phyloP scores from a whole-genome alignment of 1,140 invertebrate species.

The Conus ventricosus region DNA sequence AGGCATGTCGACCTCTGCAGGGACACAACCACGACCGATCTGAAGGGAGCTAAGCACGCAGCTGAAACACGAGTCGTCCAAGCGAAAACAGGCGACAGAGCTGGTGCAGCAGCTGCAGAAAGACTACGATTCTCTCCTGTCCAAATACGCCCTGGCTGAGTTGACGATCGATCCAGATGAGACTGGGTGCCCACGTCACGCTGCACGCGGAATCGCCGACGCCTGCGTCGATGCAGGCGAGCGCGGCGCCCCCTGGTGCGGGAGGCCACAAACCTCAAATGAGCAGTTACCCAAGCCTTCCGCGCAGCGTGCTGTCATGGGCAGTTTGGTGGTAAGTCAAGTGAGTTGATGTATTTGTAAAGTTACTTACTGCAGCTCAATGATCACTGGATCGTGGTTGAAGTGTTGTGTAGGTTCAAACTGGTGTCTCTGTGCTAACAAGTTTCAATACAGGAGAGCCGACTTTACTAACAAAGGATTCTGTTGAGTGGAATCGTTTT shows the following conservation, averaged over 20 bases:
- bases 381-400: too few relatives aligned
- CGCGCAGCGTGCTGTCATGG: slow-evolving; percentile 30
- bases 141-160: slow-evolving; percentile 74
- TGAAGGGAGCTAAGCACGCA: slow-evolving; percentile 60
- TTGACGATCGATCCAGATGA: slow-evolving; percentile 74
- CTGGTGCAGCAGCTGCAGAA: slow-evolving; percentile 72
- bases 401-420: too few relatives aligned
- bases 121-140: slow-evolving; percentile 70
- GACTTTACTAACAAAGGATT: too few relatives aligned
- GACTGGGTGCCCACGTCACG: slow-evolving; percentile 69
- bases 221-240: slow-evolving; percentile 57
- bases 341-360: background rate
- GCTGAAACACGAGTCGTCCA: slow-evolving; percentile 65
- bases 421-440: too few relatives aligned
- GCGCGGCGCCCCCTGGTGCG: slow-evolving; percentile 39
- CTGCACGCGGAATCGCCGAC: slow-evolving; percentile 68
- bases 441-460: too few relatives aligned
- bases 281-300: slow-evolving; percentile 47
- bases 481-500: too few relatives aligned
- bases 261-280: slow-evolving; percentile 58
- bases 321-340: slow-evolving; percentile 17
- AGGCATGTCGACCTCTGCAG: background rate
- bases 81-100: slow-evolving; percentile 68
- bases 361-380: too few relatives aligned
- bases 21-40: slow-evolving; percentile 45